Conservation (phyloP, 2,113 vertebrate genomes). For the Sisor rabdophorus region DNA sequence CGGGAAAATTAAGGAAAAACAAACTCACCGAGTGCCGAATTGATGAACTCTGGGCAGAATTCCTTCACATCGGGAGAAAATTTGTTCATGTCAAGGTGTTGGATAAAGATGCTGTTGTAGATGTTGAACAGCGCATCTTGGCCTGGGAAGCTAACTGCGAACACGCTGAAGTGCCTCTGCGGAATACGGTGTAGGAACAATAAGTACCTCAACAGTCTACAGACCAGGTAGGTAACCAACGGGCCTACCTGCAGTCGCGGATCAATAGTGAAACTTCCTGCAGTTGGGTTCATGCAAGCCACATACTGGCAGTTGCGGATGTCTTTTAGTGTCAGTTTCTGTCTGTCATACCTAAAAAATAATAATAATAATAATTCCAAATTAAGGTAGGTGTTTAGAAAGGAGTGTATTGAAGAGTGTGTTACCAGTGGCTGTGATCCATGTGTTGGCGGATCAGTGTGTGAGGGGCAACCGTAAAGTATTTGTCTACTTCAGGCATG, state of each 20-base stretch:
- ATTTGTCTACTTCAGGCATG: slow-evolving; percentile 87
- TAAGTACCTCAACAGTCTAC: not conserved
- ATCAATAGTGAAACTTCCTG: slow-evolving; percentile 94
- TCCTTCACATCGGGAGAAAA: slow-evolving; percentile 73
- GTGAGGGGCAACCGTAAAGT: slow-evolving; percentile 90
- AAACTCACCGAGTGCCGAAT: slow-evolving; percentile 62
- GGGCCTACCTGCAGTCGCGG: slow-evolving; percentile 81
- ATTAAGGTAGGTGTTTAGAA: not conserved
- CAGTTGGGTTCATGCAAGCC: slow-evolving; percentile 92
- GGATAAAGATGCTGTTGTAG: slow-evolving; percentile 82
- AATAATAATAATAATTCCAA: not conserved
- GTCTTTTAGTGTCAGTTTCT: slow-evolving; percentile 85
- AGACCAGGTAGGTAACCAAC: not conserved
- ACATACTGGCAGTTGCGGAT: slow-evolving; percentile 86
- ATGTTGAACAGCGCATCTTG: slow-evolving; percentile 82
- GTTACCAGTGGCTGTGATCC: slow-evolving; percentile 90
- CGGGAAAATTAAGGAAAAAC: not conserved
- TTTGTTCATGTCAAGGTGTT: slow-evolving; percentile 72
- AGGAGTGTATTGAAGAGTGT: not conserved
- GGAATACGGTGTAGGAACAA: slow-evolving; percentile 53
- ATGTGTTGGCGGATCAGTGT: slow-evolving; percentile 90
- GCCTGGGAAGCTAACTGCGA: slow-evolving; percentile 82
- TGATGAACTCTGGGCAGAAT: slow-evolving; percentile 64
- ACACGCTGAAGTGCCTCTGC: slow-evolving; percentile 90
- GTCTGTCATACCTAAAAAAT: slow-evolving; percentile 85